These are phyloP conservation scores for Drosophila longiperda DNA, from an alignment of 2,888 invertebrate genomes.

Conservation along the genomic window DNA sequence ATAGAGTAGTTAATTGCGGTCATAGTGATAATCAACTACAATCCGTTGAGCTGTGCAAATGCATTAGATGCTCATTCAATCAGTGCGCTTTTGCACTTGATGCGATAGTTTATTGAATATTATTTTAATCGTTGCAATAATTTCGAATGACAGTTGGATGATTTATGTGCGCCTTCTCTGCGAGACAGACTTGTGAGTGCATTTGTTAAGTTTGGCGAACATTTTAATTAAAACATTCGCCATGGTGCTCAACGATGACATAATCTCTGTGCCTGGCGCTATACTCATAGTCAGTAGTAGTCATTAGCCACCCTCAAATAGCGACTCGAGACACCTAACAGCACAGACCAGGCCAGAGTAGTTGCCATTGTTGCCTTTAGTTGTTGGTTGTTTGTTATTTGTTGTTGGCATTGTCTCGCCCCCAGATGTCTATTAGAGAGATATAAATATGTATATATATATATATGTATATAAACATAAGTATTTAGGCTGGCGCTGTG, in stretches of 20 bases:
- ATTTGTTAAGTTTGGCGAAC: conserved; percentile 38
- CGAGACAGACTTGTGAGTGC: conserved; percentile 12
- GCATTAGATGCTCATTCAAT: background rate
- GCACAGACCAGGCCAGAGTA: conserved; percentile 1
- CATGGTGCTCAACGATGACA: conserved; percentile 49
- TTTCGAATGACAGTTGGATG: conserved; percentile 47
- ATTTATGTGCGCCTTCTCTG: conserved; percentile 30
- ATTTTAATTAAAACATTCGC: conserved; percentile 67
- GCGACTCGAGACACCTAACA: conserved; percentile 52
- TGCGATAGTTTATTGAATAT: conserved; percentile 35
- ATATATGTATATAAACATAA: conserved; percentile 8
- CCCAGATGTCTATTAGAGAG: conserved; percentile 54
- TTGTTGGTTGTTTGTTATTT: conserved; percentile 26
- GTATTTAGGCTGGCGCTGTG: conserved; percentile 49
- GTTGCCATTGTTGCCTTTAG: conserved; percentile 23
- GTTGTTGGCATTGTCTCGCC: conserved; percentile 54
- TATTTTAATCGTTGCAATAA: conserved; percentile 45
- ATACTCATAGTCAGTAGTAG: conserved; percentile 18
- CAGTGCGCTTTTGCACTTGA: conserved; percentile 10
- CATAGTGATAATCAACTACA: background rate
- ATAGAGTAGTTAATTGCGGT: background rate
- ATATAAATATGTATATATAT: conserved; percentile 13
- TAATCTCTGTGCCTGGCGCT: conserved; percentile 35
- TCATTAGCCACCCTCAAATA: conserved; percentile 59
- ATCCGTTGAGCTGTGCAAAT: background rate